phyloP scores from a whole-genome alignment of 2,888 invertebrate genomes.

The Cremastinae sp. region DNA sequence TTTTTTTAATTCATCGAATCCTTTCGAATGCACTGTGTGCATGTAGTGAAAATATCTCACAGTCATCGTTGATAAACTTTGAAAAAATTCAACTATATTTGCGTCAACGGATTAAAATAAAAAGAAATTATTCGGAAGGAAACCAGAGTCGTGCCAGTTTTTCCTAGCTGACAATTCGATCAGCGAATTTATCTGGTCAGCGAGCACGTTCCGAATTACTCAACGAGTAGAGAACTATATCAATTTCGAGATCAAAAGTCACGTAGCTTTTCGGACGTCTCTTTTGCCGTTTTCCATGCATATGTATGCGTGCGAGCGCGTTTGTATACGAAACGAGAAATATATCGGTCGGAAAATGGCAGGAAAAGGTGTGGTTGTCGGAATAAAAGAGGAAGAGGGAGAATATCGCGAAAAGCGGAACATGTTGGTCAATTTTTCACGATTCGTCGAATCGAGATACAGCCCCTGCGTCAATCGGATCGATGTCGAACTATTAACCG shows the following conservation, averaged over 20 bases:
- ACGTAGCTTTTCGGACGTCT: conserved; percentile 14
- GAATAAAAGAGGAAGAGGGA: conserved; percentile 6
- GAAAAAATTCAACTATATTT: too few relatives aligned
- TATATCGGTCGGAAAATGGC: conserved; percentile 22
- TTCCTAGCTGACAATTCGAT: conserved; percentile 53
- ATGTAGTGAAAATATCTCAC: too few relatives aligned
- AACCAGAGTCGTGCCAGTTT: conserved; percentile 15
- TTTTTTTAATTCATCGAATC: too few relatives aligned
- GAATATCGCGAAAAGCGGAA: conserved; percentile 28
- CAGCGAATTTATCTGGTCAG: conserved; percentile 57
- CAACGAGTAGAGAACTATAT: conserved; percentile 51
- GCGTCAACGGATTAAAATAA: too few relatives aligned
- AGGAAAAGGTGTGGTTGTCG: conserved; percentile 15
- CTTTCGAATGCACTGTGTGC: too few relatives aligned
- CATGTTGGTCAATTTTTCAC: conserved; percentile 60
- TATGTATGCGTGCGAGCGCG: conserved; percentile 17
- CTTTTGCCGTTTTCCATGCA: conserved; percentile 20
- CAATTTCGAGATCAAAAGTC: conserved; percentile 59
- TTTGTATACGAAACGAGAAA: conserved; percentile 42
- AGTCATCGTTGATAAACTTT: too few relatives aligned
- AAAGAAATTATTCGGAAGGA: not conserved
- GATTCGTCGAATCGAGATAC: conserved; percentile 52
- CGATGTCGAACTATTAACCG: conserved; percentile 59
- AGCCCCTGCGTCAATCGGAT: conserved; percentile 50
- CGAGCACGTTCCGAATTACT: conserved; percentile 53